Base-by-base conservation (phyloP, 30 jellyfish, hydroid and myxozoan genomes). In the Hydractinia echinata region DNA sequence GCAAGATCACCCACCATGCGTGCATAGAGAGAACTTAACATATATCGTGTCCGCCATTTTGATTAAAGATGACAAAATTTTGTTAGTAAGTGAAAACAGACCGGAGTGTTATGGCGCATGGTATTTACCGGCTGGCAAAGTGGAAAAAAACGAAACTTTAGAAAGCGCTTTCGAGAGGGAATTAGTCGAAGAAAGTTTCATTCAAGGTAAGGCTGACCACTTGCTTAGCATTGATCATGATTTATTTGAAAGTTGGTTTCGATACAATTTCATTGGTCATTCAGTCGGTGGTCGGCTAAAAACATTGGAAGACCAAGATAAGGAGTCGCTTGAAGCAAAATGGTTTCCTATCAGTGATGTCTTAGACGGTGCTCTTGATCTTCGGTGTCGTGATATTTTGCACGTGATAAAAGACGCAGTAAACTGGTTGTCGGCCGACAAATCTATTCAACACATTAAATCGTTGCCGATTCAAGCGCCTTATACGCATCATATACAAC, bases 91-190 rank as follows among this genome's bases (percentile, higher is more conserved):
- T 13, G 93, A 84, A 84, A 66, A 86, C 13, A 84, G 77, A 68
- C 67, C 52, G 52, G 83, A 78, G 8, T 72, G 86, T 53, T 83
- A 83, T 74, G 93, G 93, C 8, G 51, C 61, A 64, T 84, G 86
- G 93, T 84, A 84, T 51, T 53, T 84, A 66, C 93, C 93, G 14
- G 93, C 93, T 55, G 93, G 93, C 5, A 14, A 66, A 77, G 70
- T 84, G 87, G 68, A 84, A 53, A 10, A 54, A 20, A 15, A 54
- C 53, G 93, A 84, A 54, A 18, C 87, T 13, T n/a, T 84, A 7
- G 83, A 84, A 82, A 79, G 66, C 10, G 93, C 93, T 7, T 73
- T 74, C 8, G 67, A 77, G 66, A 77, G 93, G n/a, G 93, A 84
- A 67, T 81, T 84, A 16, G 68, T 61, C 15, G 93, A 84, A 77